Base-by-base conservation (phyloP, 2,113 vertebrate species). In the Polypterus bichir region DNA sequence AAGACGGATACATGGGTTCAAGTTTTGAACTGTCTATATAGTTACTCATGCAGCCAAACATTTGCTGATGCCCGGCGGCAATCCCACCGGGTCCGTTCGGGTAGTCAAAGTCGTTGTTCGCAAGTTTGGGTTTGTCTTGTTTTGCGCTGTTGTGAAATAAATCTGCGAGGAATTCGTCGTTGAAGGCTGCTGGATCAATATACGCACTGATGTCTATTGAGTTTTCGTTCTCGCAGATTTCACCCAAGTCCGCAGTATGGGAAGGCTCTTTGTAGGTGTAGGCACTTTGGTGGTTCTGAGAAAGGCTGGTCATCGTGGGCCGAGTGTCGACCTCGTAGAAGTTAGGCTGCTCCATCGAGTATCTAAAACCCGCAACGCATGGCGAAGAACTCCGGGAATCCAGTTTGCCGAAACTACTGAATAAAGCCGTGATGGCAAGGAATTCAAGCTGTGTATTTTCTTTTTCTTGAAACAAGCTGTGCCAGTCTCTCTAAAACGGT, bases 141-240 rank as follows among this genome's bases (percentile, higher is more conserved):
- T 91, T 86, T 49, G 78, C 72, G 82, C 78, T 90, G 85, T 91
- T 92, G 80, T 96, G 93, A 82, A 97, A 94, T 64, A 98, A 80
- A 70, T 98, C 95, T 9, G 94, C 95, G 77, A 98, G 82, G 77
- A 98, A 97, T 77, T 98, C 95, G 92, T 97, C 95, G 92, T 98
- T 95, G 73, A 98, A 96, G 44, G 94, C 92, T 44, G 91, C 79
- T 27, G 94, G 93, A 78, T 98, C 95, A 67, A 97, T 97, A 85
- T 98, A 98, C 59, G 94, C 94, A 78, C 93, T 96, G 79, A 98
- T 92, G 79, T 98, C 95, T 74, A 98, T 97, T 69, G 95, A 98
- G 74, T 89, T 93, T 81, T 98, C 95, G 89, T 89, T 89, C 76
- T 98, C 94, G 70, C 92, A 95, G 80, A 98, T 92, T 59, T 93